Percentiles rank a stretch among this genome's conserved stretches.
These are phyloP conservation scores for Athene cunicularia DNA, from an alignment of 2,113 vertebrate species.

Conservation along the genomic window DNA sequence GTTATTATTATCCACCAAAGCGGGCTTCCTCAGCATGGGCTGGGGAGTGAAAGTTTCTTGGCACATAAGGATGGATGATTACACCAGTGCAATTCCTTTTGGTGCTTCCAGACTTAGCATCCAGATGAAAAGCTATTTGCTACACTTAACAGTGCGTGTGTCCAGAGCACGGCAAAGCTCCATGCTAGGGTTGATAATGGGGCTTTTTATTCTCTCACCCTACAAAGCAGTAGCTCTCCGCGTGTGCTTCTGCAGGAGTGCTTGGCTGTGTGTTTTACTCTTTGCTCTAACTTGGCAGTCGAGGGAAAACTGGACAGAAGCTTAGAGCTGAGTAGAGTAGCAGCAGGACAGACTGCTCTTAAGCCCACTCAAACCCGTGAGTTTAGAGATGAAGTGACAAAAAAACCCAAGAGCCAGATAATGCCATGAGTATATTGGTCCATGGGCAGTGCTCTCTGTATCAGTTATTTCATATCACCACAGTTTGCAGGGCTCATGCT, in stretches of 20 bases:
- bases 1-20: constrained; percentile 18
- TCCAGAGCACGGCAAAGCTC: not conserved
- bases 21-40: not conserved
- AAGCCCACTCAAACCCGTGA: not conserved
- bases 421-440: not conserved
- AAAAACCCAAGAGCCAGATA: not conserved
- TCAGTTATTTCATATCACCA: not conserved
- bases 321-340: not conserved
- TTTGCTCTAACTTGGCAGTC: not conserved
- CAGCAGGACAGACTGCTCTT: not conserved
- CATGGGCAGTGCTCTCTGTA: not conserved
- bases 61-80: not conserved
- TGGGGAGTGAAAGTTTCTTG: not conserved
- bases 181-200: not conserved
- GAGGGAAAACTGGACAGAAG: not conserved
- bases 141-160: not conserved
- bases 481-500: not conserved
- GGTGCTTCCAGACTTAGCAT: not conserved
- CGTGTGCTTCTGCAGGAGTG: not conserved
- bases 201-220: not conserved
- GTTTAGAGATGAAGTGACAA: not conserved
- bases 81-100: not conserved
- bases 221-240: not conserved
- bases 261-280: not conserved
- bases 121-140: not conserved